Evolutionary conservation across 2,888 invertebrate species (phyloP).

Genomic region (Nowickia ferox): DNA sequence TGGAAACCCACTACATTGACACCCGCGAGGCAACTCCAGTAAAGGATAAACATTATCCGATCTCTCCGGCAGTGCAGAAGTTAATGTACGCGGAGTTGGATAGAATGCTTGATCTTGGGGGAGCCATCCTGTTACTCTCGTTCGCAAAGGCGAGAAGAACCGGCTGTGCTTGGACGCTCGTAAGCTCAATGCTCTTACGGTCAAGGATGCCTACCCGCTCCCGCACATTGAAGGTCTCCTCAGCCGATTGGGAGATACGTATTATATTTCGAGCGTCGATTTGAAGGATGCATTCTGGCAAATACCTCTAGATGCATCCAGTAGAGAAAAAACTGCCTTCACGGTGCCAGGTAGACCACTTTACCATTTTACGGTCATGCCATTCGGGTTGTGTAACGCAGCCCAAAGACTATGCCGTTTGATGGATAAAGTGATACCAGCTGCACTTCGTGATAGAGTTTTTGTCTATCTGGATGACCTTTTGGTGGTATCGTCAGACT

Average conservation of each 20-base stretch:
- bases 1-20: background rate
- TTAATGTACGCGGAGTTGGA: background rate
- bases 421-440: background rate
- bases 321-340: no score
- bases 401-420: background rate
- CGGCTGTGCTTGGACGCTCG: background rate
- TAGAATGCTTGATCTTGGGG: background rate
- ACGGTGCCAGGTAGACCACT: no score
- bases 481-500: background rate
- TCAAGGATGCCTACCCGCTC: no score
- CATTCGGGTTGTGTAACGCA: background rate
- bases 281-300: no score
- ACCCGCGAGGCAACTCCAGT: background rate
- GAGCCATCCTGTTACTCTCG: background rate
- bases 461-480: background rate
- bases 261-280: no score
- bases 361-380: background rate
- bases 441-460: background rate
- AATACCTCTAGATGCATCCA: no score
- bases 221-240: no score
- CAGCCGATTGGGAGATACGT: no score
- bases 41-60: background rate
- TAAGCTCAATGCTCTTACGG: no score
- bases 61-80: background rate
- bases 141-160: no score